Conservation (phyloP, 92 coral and sea anemone species). For the Zoanthus sociatus region DNA sequence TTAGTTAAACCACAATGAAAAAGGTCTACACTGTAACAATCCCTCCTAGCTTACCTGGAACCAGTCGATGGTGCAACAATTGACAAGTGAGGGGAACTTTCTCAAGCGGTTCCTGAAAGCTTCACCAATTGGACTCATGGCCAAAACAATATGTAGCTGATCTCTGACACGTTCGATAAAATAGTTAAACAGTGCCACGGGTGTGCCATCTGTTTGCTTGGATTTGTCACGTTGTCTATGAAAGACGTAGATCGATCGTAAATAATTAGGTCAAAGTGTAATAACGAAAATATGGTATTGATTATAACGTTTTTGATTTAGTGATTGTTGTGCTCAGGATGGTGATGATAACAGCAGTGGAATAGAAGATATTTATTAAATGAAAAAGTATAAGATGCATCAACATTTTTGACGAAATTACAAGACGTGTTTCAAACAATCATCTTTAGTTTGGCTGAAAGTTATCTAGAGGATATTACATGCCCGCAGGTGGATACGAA, state of each 20-base stretch:
- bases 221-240: constrained; percentile 98
- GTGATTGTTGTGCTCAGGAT: too few relatives aligned
- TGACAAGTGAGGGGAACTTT: constrained; percentile 97
- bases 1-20: neutral
- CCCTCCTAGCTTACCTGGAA: constrained; percentile 81
- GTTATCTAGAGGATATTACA: too few relatives aligned
- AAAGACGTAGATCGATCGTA: neutral
- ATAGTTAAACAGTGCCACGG: constrained; percentile 97
- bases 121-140: constrained; percentile 99
- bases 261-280: neutral
- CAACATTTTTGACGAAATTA: too few relatives aligned
- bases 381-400: too few relatives aligned
- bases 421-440: too few relatives aligned
- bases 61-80: constrained; percentile 99
- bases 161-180: constrained; percentile 97
- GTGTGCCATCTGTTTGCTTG: constrained; percentile 98
- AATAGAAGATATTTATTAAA: too few relatives aligned
- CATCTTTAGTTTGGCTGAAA: too few relatives aligned
- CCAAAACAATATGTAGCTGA: constrained; percentile 97
- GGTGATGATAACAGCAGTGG: too few relatives aligned
- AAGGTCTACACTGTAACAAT: neutral
- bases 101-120: constrained; percentile 97
- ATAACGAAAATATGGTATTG: neutral
- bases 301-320: too few relatives aligned
- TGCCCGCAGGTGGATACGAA: too few relatives aligned